These are phyloP conservation scores for Eupithecia exiguata DNA, from an alignment of 2,888 invertebrate species.

Conservation along the genomic window DNA sequence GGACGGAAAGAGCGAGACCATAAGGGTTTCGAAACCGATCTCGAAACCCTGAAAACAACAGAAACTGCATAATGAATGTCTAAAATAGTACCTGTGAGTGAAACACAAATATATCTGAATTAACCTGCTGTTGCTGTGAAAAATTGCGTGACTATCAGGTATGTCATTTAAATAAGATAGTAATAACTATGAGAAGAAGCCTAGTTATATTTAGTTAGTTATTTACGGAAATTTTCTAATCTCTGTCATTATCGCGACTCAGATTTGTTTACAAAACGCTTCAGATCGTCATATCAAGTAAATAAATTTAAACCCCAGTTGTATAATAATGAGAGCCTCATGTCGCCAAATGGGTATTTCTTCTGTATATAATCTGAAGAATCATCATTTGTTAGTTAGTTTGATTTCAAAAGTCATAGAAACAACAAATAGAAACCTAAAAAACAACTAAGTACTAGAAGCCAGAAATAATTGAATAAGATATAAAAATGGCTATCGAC, in stretches of 20 bases:
- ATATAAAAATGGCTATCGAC: slow-evolving; percentile 40
- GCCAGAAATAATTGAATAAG: neutral
- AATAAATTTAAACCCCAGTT: slow-evolving; percentile 31
- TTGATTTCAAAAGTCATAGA: slow-evolving; percentile 22
- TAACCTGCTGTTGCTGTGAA: no score
- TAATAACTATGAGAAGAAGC: neutral
- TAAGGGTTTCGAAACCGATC: no score
- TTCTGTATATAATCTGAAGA: slow-evolving; percentile 24
- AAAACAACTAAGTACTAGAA: neutral
- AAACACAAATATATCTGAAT: no score
- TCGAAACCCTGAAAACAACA: no score
- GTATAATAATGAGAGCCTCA: slow-evolving; percentile 29
- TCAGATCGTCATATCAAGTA: slow-evolving; percentile 20
- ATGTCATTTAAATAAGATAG: no score
- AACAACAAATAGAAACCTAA: neutral
- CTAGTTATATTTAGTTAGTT: slow-evolving; percentile 15
- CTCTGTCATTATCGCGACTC: slow-evolving; percentile 23
- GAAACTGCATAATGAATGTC: no score
- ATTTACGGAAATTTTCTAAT: slow-evolving; percentile 29
- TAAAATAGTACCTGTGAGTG: no score
- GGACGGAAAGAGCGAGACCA: no score
- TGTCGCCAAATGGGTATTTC: slow-evolving; percentile 8
- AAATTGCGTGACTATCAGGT: no score
- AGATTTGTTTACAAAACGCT: slow-evolving; percentile 2
- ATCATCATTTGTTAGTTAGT: slow-evolving; percentile 17